Evolutionary conservation across 1,140 invertebrate species (phyloP).

Genomic region (Pentalonia nigronervosa): DNA sequence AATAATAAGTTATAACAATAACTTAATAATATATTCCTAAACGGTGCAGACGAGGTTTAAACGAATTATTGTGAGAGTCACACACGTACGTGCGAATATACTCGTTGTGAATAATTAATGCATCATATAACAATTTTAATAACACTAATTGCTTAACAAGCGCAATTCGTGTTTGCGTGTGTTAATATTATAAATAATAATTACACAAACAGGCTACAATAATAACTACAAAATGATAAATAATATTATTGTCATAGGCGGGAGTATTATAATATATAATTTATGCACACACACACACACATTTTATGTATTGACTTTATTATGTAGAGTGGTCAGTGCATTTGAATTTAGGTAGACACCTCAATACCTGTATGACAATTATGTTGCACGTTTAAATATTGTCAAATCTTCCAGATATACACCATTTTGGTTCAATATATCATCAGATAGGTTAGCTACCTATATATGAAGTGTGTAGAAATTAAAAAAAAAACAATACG

Average conservation of each 20-base stretch:
- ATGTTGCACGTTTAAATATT: no score
- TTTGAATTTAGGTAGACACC: not conserved
- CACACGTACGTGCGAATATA: not conserved
- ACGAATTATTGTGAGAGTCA: not conserved
- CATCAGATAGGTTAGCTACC: no score
- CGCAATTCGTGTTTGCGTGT: not conserved
- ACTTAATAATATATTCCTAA: not conserved
- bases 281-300: not conserved
- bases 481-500: no score
- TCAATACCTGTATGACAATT: no score
- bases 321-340: not conserved
- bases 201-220: not conserved
- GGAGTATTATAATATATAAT: no score
- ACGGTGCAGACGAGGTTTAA: not conserved
- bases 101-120: not conserved
- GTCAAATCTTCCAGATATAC: no score
- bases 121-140: not conserved
- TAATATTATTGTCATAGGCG: not conserved
- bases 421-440: no score
- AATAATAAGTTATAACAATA: not conserved
- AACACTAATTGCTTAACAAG: not conserved
- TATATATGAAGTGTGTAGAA: no score
- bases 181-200: not conserved
- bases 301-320: not conserved
- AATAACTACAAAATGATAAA: not conserved